Evolutionary conservation across 2,888 invertebrate species (phyloP), one percentile per base, ranked within the genome.

Genomic region (Stenolophus ochropezus): DNA sequence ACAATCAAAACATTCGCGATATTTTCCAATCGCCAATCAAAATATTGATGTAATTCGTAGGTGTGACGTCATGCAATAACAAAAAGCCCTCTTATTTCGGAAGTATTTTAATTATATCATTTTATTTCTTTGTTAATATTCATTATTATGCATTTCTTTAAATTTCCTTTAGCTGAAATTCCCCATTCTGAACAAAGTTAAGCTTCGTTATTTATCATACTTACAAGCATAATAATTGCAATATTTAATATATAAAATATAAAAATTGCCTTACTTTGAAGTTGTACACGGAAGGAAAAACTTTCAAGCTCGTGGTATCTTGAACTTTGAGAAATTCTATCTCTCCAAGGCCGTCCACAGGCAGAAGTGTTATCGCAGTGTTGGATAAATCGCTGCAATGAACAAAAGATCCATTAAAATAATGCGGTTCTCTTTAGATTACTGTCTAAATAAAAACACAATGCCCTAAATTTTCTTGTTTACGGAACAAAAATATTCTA

Each of bases 221-320:
- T 42, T 2, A 42, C n/a, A 42, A 42, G 11, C 11, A 42, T 42
- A 11, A 42, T 1, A 42, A 42, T 42, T 42, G n/a, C n/a, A n/a
- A n/a, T n/a, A n/a, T n/a, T n/a, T n/a, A n/a, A n/a, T n/a, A n/a
- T 11, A 42, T 42, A 2, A 42, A 42, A 42, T 42, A 42, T 42
- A 8, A 42, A 42, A 42, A 8, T 11, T 6, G 2, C 8, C 21
- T 87, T 87, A 91, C 91, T 87, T 89, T 89, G 84, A 93, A 92
- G 84, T 91, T 90, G 84, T 91, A 91, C 21, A 93, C 91, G 0
- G 92, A 92, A 8, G 93, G 93, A 84, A 93, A 92, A 56, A 90
- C 90, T 86, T 91, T 91, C 75, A 93, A 87, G 0, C 91, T 89
- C 81, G 90, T 90, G 0, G 92, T 92, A 83, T 91, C 89, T 84